phyloP scores from a whole-genome alignment of 2,113 vertebrate genomes.

The Neolamprologus tretocephalus region DNA sequence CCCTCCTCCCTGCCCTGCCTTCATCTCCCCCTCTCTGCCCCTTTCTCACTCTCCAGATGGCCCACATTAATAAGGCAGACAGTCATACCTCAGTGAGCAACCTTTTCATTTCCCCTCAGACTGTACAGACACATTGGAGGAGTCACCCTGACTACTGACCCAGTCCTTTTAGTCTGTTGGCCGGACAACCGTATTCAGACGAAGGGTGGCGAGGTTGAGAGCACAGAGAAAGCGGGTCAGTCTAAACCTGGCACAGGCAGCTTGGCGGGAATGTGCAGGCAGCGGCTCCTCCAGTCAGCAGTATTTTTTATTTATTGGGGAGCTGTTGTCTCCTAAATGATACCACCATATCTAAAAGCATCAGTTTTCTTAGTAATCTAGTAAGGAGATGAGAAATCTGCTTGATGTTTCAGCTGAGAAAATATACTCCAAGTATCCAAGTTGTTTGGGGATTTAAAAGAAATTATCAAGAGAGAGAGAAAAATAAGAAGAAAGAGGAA shows the following conservation, averaged over 20 bases:
- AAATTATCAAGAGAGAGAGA: neutral
- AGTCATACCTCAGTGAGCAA: slow-evolving; percentile 43
- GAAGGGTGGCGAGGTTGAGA: neutral
- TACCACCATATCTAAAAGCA: neutral
- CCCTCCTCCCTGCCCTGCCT: neutral
- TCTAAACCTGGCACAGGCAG: neutral
- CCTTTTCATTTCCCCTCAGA: slow-evolving; percentile 55
- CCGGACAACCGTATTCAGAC: neutral
- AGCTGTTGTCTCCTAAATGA: neutral
- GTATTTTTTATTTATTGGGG: neutral
- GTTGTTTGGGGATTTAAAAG: neutral
- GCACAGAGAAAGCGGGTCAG: neutral
- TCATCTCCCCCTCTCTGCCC: neutral
- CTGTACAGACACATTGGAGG: slow-evolving; percentile 3
- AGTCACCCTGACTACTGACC: slow-evolving; percentile 37
- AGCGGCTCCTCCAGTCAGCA: neutral
- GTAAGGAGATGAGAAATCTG: neutral
- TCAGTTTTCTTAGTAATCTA: neutral
- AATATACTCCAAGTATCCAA: neutral
- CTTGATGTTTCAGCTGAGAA: neutral
- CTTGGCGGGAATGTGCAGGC: neutral
- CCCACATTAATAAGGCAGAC: slow-evolving; percentile 55
- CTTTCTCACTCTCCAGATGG: slow-evolving; percentile 45
- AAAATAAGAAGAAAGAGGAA: neutral
- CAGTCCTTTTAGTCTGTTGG: slow-evolving; percentile 1